Conservation (phyloP, 2,113 vertebrate genomes). For the Heloderma charlesbogerti region DNA sequence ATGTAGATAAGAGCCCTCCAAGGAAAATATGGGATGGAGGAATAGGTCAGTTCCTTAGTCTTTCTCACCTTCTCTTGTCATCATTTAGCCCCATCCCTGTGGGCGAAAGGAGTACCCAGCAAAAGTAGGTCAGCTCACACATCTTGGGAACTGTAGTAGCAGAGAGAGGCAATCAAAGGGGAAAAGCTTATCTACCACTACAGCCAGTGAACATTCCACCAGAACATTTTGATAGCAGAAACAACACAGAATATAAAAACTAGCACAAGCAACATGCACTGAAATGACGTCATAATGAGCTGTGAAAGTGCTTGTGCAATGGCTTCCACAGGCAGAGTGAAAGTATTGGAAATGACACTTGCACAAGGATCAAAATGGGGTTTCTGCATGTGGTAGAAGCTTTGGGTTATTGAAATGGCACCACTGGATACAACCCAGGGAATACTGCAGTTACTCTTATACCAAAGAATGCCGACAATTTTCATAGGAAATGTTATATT, state of each 20-base stretch:
- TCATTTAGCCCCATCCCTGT: not conserved
- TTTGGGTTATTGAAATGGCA: not conserved
- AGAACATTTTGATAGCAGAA: not conserved
- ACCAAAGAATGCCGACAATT: not conserved
- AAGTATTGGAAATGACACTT: not conserved
- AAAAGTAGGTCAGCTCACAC: not conserved
- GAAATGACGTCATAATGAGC: not conserved
- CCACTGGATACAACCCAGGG: not conserved
- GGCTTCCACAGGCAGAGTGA: not conserved
- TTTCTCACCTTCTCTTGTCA: not conserved
- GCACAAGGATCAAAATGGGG: not conserved
- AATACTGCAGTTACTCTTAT: not conserved
- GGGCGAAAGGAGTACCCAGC: not conserved
- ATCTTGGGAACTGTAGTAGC: not conserved
- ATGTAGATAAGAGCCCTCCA: not conserved
- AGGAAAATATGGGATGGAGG: not conserved
- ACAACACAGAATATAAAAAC: not conserved
- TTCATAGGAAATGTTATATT: slow-evolving; percentile 8
- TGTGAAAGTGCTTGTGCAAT: not conserved
- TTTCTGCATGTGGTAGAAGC: too few species aligned
- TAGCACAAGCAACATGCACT: not conserved
- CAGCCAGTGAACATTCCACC: not conserved
- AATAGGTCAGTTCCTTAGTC: not conserved
- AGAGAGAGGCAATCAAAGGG: not conserved
- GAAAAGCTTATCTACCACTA: not conserved